Conservation (phyloP, 2,888 invertebrate species). For the Orthonychiurus folsomi region DNA sequence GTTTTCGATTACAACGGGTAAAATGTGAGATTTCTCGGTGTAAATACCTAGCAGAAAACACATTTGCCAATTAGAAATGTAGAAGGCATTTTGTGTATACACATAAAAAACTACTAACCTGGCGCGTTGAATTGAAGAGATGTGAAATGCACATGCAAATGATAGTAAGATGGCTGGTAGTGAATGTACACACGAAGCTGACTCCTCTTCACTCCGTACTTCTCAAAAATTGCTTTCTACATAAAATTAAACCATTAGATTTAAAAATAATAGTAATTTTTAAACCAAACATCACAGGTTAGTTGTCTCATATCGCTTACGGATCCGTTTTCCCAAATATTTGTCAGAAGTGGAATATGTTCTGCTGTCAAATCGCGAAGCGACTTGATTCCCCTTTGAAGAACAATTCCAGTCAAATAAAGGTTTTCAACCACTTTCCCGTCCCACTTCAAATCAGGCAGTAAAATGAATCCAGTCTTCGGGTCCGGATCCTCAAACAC, state of each 20-base stretch:
- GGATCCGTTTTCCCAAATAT: slow-evolving; percentile 64
- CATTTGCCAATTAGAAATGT: not conserved
- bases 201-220: slow-evolving; percentile 60
- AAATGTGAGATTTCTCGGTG: slow-evolving; percentile 75
- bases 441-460: slow-evolving; percentile 97
- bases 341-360: slow-evolving; percentile 73
- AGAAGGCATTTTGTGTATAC: not conserved
- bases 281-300: not conserved
- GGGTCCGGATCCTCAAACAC: slow-evolving; percentile 71
- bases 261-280: slow-evolving; percentile 18
- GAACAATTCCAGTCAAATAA: slow-evolving; percentile 73
- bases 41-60: slow-evolving; percentile 54
- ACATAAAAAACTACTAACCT: slow-evolving; percentile 44
- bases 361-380: slow-evolving; percentile 68
- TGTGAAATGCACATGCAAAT: slow-evolving; percentile 89
- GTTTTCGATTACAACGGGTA: slow-evolving; percentile 82
- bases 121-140: slow-evolving; percentile 68
- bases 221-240: slow-evolving; percentile 64
- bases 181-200: slow-evolving; percentile 79
- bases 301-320: slow-evolving; percentile 47
- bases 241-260: slow-evolving; percentile 41
- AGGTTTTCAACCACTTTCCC: slow-evolving; percentile 64
- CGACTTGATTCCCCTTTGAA: slow-evolving; percentile 65
- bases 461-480: slow-evolving; percentile 70
- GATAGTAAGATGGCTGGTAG: slow-evolving; percentile 95